A percentile compares a stretch with the other conserved stretches of the same genome.
Evolutionary conservation across 2,888 invertebrate species (phyloP).

Genomic region (Melolontha melolontha): DNA sequence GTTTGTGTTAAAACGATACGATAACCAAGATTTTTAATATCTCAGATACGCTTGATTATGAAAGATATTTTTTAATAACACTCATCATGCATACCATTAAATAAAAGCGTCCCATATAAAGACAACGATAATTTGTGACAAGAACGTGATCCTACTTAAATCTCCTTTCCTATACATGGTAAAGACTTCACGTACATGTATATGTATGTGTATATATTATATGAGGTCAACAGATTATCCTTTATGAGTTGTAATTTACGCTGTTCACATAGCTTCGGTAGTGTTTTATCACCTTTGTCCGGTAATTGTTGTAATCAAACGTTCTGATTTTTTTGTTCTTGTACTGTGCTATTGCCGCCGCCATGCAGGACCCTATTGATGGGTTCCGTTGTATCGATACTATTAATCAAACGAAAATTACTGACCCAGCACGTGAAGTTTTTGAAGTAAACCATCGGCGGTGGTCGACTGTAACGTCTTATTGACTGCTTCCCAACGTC

Average conservation of each 20-base stretch:
- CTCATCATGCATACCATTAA: not conserved
- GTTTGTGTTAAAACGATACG: too few species aligned
- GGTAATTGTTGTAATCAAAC: conserved; percentile 42
- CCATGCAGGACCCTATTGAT: conserved; percentile 29
- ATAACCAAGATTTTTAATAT: too few species aligned
- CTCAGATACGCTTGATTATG: not conserved
- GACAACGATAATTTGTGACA: conserved; percentile 29
- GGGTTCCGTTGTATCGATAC: conserved; percentile 41
- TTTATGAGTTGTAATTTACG: conserved; percentile 32
- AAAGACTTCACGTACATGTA: conserved; percentile 17
- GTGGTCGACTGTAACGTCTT: conserved; percentile 39
- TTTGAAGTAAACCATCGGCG: conserved; percentile 35
- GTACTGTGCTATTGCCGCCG: conserved; percentile 19
- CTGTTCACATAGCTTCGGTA: conserved; percentile 16
- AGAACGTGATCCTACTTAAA: conserved; percentile 29
- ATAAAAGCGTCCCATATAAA: conserved; percentile 14
- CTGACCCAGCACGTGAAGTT: conserved; percentile 41
- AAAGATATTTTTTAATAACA: conserved; percentile 5
- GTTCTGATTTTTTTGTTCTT: conserved; percentile 33
- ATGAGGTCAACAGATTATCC: conserved; percentile 21
- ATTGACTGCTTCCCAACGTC: conserved; percentile 23
- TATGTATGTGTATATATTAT: too few species aligned
- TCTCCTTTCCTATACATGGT: conserved; percentile 8
- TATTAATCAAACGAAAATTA: conserved; percentile 49
- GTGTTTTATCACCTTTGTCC: conserved; percentile 41